These are phyloP conservation scores for Camponotus fellah DNA, from an alignment of 2,888 invertebrate genomes.

Conservation along the genomic window DNA sequence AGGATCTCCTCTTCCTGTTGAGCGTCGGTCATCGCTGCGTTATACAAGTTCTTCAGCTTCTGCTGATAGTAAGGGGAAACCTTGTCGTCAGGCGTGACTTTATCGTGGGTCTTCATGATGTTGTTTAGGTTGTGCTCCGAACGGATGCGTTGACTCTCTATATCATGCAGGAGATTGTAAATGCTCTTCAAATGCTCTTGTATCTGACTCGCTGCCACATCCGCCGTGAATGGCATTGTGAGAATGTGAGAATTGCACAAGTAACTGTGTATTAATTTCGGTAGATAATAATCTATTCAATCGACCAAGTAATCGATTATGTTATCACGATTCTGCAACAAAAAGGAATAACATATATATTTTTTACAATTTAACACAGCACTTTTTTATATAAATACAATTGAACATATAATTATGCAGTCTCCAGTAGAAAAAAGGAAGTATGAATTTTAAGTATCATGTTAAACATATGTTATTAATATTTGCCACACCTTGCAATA, in stretches of 20 bases:
- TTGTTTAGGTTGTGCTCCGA: conserved; percentile 94
- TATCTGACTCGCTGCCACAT: conserved; percentile 91
- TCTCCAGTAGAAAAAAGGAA: neutral
- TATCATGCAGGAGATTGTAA: conserved; percentile 92
- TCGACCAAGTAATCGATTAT: neutral
- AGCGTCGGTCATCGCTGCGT: conserved; percentile 93
- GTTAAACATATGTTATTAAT: conserved; percentile 2
- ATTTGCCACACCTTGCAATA: neutral
- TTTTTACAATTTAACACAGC: neutral
- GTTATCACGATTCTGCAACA: neutral
- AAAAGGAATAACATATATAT: conserved; percentile 1
- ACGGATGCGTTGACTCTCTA: conserved; percentile 92
- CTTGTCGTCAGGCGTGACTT: conserved; percentile 87
- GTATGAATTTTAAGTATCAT: neutral
- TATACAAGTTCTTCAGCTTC: conserved; percentile 93
- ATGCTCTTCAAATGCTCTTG: conserved; percentile 94
- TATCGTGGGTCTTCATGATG: conserved; percentile 92
- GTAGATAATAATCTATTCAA: neutral
- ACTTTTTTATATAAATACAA: neutral
- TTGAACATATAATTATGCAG: neutral
- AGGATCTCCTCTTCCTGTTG: conserved; percentile 94
- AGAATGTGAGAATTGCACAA: neutral
- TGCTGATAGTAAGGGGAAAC: conserved; percentile 87
- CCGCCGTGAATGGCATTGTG: conserved; percentile 92
- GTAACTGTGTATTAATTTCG: neutral